These are phyloP conservation scores for Seriola dumerili DNA, from an alignment of 2,113 vertebrate genomes.

Conservation along the genomic window DNA sequence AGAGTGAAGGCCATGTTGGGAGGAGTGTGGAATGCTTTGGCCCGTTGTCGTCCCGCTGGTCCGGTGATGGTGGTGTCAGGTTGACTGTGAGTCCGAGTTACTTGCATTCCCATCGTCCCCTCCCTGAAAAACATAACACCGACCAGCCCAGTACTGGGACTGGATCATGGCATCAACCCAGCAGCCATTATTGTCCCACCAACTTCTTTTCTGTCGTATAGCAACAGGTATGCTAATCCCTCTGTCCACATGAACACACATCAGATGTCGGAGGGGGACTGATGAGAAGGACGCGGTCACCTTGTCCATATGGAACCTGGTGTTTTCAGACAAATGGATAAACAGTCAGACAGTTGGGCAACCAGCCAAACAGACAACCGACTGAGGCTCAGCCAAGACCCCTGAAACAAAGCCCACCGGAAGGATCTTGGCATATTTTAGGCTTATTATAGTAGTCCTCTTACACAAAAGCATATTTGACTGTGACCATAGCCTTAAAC, in stretches of 20 bases:
- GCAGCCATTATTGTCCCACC: slow-evolving; percentile 49
- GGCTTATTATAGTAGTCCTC: slow-evolving; percentile 15
- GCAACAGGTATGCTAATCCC: slow-evolving; percentile 60
- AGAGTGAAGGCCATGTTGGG: slow-evolving; percentile 72
- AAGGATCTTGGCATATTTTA: slow-evolving; percentile 43
- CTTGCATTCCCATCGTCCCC: slow-evolving; percentile 71
- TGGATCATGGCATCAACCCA: slow-evolving; percentile 48
- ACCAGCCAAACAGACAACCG: slow-evolving; percentile 42
- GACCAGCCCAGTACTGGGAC: slow-evolving; percentile 22
- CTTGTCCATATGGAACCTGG: slow-evolving; percentile 58
- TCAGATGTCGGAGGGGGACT: slow-evolving; percentile 37
- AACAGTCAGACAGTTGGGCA: slow-evolving; percentile 42
- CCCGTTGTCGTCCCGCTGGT: slow-evolving; percentile 68
- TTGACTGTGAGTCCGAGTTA: slow-evolving; percentile 69
- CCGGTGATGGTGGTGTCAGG: slow-evolving; percentile 73
- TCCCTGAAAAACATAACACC: slow-evolving; percentile 70
- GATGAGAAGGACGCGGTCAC: slow-evolving; percentile 70
- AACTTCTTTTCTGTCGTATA: slow-evolving; percentile 30
- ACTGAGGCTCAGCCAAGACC: slow-evolving; percentile 38
- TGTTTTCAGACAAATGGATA: slow-evolving; percentile 48
- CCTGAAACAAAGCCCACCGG: slow-evolving; percentile 39
- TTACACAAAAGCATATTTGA: slow-evolving; percentile 47
- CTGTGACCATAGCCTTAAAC: slow-evolving; percentile 39
- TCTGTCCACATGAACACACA: slow-evolving; percentile 41
- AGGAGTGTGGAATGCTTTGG: slow-evolving; percentile 72